Evolutionary conservation across 2,888 invertebrate genomes (phyloP), one percentile per base, ranked within the genome.

Genomic region (Drosophila mettleri): DNA sequence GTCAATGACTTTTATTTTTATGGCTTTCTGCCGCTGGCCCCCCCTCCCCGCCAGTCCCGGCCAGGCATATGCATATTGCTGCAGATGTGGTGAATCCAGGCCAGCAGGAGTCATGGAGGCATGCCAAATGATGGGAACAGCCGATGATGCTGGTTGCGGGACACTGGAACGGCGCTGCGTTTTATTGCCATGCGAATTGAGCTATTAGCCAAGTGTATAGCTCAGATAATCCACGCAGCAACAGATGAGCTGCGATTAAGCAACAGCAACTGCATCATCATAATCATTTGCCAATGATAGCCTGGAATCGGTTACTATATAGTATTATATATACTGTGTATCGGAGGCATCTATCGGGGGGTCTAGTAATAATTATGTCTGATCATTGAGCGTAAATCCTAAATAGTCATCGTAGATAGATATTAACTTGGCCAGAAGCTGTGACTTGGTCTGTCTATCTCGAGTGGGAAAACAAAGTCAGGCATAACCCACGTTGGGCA

Each of bases 1-100:
- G 88, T 89, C 89, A 88, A 84, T 81, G 88, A 88, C 88, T 88
- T 89, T 75, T 81, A 80, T 84, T 88, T 81, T 88, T 85, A 85
- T 75, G 76, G 43, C 64, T 49, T 29, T 62, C 63, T 20, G 62
- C 51, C 48, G 29, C n/a, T n/a, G n/a, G n/a, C n/a, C n/a, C n/a
- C n/a, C n/a, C n/a, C n/a, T n/a, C n/a, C n/a, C n/a, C n/a, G n/a
- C n/a, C n/a, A n/a, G n/a, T n/a, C n/a, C n/a, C n/a, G n/a, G n/a
- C n/a, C n/a, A n/a, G n/a, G n/a, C 51, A 45, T 27, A 36, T 24
- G 52, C 53, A 45, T 41, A 49, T 57, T 41, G 18, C 48, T 24
- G 33, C 39, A 59, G 38, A 74, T 64, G 68, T 59, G 69, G 34
- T 16, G 38, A 48, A 59, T 68, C 51, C 74, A 34, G 58, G 52